Percentiles rank a stretch among this genome's conserved stretches.
Conservation (phyloP, 2,113 vertebrate genomes). For the Colinus virginianus region DNA sequence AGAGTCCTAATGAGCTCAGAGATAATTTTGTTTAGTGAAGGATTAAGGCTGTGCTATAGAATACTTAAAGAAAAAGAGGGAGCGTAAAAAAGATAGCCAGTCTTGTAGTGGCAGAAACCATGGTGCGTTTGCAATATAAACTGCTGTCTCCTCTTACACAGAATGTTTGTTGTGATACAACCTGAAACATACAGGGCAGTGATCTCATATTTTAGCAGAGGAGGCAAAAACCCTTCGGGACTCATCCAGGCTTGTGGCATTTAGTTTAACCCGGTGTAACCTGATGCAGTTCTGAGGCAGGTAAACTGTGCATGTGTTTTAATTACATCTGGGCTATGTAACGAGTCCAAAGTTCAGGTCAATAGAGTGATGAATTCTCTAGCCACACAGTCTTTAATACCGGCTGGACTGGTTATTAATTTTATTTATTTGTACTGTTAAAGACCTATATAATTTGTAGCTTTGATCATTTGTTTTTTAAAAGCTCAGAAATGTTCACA, state of each 20-base stretch:
- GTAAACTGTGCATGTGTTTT: constrained; percentile 8
- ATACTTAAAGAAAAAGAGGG: background rate
- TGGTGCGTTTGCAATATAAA: background rate
- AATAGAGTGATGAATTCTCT: background rate
- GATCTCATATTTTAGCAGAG: constrained; percentile 29
- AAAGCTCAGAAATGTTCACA: constrained; percentile 1
- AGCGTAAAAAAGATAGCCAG: background rate
- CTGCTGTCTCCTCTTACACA: background rate
- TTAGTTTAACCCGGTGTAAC: background rate
- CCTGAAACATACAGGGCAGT: background rate
- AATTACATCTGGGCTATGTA: constrained; percentile 30
- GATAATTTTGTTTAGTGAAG: constrained; percentile 64
- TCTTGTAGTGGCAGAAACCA: constrained; percentile 13
- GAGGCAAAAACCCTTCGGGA: background rate
- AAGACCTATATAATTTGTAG: constrained; percentile 27
- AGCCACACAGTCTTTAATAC: constrained; percentile 36
- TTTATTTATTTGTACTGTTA: constrained; percentile 50
- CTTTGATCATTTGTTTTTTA: background rate
- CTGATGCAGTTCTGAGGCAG: background rate
- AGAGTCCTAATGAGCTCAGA: constrained; percentile 52
- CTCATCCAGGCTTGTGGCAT: background rate
- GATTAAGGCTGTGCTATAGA: constrained; percentile 43
- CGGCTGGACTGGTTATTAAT: background rate
- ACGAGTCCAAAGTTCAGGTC: constrained; percentile 18
- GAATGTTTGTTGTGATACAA: constrained; percentile 42